Percentiles rank a stretch among this genome's conserved stretches.
phyloP scores from a whole-genome alignment of 2,888 invertebrate species.

The Achlya flavicornis region DNA sequence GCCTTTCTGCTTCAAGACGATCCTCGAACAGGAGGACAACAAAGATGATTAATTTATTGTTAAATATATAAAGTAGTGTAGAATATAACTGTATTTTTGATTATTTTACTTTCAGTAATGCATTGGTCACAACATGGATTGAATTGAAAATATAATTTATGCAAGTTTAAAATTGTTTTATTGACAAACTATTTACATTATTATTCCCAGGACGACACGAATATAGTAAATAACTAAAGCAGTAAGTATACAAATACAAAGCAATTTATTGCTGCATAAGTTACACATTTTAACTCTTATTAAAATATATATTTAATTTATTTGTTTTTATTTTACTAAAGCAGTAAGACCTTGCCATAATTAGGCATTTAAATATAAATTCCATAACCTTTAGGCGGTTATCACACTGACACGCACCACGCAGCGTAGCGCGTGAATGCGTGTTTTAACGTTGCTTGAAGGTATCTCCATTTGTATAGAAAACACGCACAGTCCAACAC shows the following conservation, averaged over 20 bases:
- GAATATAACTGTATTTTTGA: slow-evolving; percentile 59
- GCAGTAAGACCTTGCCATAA: too few relatives aligned
- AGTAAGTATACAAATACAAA: too few relatives aligned
- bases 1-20: slow-evolving; percentile 93
- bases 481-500: too few relatives aligned
- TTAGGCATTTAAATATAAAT: neutral
- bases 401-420: too few relatives aligned
- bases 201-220: neutral
- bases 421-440: too few relatives aligned
- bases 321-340: too few relatives aligned
- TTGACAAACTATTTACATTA: slow-evolving; percentile 34
- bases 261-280: too few relatives aligned
- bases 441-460: too few relatives aligned
- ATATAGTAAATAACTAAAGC: neutral
- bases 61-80: slow-evolving; percentile 46
- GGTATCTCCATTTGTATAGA: too few relatives aligned
- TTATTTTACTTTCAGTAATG: slow-evolving; percentile 35
- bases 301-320: too few relatives aligned
- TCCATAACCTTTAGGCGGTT: too few relatives aligned
- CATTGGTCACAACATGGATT: slow-evolving; percentile 65
- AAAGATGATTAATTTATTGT: slow-evolving; percentile 63
- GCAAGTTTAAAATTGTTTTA: slow-evolving; percentile 61
- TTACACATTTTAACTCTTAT: too few relatives aligned
- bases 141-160: slow-evolving; percentile 63
- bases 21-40: slow-evolving; percentile 84